phyloP scores from a whole-genome alignment of 2,113 vertebrate species.

The Dasypus novemcinctus region DNA sequence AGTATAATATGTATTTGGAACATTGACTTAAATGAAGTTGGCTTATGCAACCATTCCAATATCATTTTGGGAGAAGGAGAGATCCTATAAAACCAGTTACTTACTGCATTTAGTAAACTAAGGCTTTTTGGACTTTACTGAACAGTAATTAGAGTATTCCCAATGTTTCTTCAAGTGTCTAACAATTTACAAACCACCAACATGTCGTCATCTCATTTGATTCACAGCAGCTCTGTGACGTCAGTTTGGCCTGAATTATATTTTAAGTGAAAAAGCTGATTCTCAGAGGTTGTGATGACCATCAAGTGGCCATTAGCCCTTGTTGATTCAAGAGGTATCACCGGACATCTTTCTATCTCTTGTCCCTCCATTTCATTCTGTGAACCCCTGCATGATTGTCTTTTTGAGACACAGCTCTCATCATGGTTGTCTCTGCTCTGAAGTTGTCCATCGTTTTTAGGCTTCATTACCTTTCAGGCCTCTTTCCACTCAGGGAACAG shows the following conservation, averaged over 20 bases:
- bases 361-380: neutral
- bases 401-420: neutral
- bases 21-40: neutral
- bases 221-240: neutral
- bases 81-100: neutral
- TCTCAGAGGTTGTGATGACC: neutral
- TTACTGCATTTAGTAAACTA: neutral
- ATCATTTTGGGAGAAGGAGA: neutral
- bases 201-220: neutral
- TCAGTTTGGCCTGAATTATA: conserved; percentile 13
- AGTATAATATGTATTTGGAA: neutral
- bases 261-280: neutral
- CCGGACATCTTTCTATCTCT: neutral
- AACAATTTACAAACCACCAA: neutral
- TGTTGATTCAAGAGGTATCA: neutral
- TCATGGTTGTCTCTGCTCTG: neutral
- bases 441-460: neutral
- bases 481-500: neutral
- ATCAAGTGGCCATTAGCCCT: neutral
- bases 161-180: neutral
- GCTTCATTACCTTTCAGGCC: neutral
- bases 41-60: neutral
- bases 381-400: neutral
- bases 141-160: neutral
- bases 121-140: neutral